Evolutionary conservation across 2,888 invertebrate species (phyloP).

Genomic region (Pterobdella sp.): DNA sequence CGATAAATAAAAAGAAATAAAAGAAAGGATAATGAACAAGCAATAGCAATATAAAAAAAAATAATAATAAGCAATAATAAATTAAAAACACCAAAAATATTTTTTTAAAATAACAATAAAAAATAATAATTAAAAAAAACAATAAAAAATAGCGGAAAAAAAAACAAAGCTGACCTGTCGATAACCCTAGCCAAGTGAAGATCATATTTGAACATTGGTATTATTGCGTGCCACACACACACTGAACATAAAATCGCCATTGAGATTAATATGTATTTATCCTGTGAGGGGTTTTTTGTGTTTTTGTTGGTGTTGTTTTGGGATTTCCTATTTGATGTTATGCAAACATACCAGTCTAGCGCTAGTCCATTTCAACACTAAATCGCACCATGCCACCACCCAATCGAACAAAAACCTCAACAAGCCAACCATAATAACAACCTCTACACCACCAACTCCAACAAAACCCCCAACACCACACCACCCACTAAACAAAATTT

Average conservation of each 20-base stretch:
- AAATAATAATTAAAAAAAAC: not conserved
- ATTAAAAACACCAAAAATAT: not conserved
- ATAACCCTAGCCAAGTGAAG: conserved; percentile 31
- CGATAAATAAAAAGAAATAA: not conserved
- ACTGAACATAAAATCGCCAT: conserved; percentile 40
- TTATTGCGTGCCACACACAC: conserved; percentile 40
- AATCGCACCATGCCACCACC: no score
- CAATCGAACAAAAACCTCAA: conserved; percentile 14
- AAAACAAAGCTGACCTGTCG: not conserved
- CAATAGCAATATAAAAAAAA: not conserved
- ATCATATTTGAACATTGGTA: conserved; percentile 35
- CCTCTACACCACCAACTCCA: no score
- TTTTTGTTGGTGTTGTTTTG: no score
- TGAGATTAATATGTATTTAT: conserved; percentile 40
- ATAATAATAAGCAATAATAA: not conserved
- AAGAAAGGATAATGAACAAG: not conserved
- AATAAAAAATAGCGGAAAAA: not conserved
- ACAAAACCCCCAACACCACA: no score
- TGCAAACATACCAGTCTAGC: no score
- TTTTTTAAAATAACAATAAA: not conserved
- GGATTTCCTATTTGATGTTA: no score
- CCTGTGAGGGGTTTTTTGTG: conserved; percentile 33
- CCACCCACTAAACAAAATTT: no score
- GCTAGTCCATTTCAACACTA: no score
- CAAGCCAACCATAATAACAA: no score